phyloP scores from a whole-genome alignment of 2,113 vertebrate species.

The Ondatra zibethicus region DNA sequence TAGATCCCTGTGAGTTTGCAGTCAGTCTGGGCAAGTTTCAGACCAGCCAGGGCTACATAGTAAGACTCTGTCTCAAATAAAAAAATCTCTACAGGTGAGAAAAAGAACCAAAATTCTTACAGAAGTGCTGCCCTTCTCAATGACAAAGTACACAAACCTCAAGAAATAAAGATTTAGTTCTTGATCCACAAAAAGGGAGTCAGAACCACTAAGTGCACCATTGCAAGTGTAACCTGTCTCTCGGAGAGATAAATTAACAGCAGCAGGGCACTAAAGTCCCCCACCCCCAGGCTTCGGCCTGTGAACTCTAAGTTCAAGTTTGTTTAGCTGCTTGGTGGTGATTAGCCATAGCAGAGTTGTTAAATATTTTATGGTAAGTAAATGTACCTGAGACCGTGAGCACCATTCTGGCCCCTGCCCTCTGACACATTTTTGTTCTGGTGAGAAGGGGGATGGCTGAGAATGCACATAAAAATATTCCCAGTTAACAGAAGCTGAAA shows the following conservation, averaged over 20 bases:
- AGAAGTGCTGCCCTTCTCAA: not conserved
- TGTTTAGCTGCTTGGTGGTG: conserved; percentile 49
- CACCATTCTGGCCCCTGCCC: conserved; percentile 60
- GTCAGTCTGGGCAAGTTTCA: not conserved
- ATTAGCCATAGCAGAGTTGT: conserved; percentile 27
- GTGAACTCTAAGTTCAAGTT: conserved; percentile 62
- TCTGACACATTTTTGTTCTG: conserved; percentile 65
- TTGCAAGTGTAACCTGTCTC: conserved; percentile 48
- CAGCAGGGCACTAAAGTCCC: conserved; percentile 29
- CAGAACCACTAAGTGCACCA: conserved; percentile 29
- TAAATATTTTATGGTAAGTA: conserved; percentile 71
- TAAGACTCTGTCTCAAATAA: not conserved
- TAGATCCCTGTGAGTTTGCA: not conserved
- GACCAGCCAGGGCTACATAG: not conserved
- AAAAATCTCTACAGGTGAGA: not conserved
- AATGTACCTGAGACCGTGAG: conserved; percentile 49
- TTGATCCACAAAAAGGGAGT: conserved; percentile 33
- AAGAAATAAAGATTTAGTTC: not conserved
- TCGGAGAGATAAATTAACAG: conserved; percentile 65
- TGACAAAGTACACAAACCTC: not conserved
- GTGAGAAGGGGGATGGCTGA: not conserved
- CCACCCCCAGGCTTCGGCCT: not conserved
- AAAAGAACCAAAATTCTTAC: not conserved
- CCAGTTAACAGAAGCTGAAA: conserved; percentile 77
- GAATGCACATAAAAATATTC: conserved; percentile 73